Base-by-base conservation (phyloP, 2,113 vertebrate species). In the Macaca nemestrina region DNA sequence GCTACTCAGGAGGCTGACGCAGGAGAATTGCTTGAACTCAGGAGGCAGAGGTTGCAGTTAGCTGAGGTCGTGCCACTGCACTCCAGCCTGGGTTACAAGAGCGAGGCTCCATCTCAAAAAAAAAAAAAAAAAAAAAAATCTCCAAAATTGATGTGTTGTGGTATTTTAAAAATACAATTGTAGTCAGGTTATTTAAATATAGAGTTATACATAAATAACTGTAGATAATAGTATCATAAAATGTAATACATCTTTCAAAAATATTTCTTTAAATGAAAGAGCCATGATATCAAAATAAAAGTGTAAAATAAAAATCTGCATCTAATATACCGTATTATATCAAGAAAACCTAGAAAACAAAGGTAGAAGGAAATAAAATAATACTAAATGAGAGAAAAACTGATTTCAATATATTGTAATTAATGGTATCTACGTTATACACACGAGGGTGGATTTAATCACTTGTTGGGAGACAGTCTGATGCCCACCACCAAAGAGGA, bases 101-200 rank as follows among this genome's bases (percentile, higher is more conserved):
- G 52, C 18, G 0, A 55, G 52, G 52, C 52, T 20, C 52, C 52
- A 55, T 55, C 52, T 55, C 52, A 20, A 55, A 55, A 82, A 67
- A 94, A 81, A 61, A 96, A 81, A 61, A 96, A 81, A 61, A 96
- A 87, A 43, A 84, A 70, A 84, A 96, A 94, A 32, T 3, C 23
- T 78, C 25, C 80, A 80, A 90, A 82, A 40, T 40, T 57, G 45
- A 25, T 59, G 12, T 68, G 7, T 43, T 70, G 10, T 59, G 22
- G 25, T 59, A 82, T 59, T 95, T 68, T 59, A 43, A 68, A 27
- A 48, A 25, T 55, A 16, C 12, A 43, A 86, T 79, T 61, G 30
- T 50, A 96, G 61, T 72, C 43, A 88, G 61, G 10, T 17, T 8
- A 85, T 84, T 85, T 84, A 84, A 94, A 38, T 92, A 83, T 52